Conservation (phyloP, 2,888 invertebrate species). For the Lacanobia wlatinum region DNA sequence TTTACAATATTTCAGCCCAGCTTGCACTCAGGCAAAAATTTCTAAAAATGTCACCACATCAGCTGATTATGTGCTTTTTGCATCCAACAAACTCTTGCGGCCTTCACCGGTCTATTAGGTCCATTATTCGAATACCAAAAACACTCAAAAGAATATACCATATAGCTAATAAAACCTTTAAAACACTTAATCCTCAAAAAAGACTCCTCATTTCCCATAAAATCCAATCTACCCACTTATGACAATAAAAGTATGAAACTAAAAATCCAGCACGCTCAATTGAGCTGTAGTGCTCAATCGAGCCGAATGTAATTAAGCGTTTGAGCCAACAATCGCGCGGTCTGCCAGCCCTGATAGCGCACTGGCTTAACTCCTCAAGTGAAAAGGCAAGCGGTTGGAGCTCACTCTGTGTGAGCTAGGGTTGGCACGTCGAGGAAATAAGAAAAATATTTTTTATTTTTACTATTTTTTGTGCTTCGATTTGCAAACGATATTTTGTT, state of each 20-base stretch:
- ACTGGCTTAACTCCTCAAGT: slow-evolving; percentile 78
- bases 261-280: slow-evolving; percentile 69
- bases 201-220: slow-evolving; percentile 1
- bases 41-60: no score
- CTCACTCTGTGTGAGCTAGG: slow-evolving; percentile 60
- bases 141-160: background rate
- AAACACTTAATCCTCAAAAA: background rate
- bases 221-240: slow-evolving; percentile 40
- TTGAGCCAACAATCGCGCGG: slow-evolving; percentile 81
- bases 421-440: slow-evolving; percentile 18
- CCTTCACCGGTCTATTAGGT: background rate
- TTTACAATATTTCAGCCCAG: no score
- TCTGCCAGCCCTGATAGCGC: slow-evolving; percentile 78
- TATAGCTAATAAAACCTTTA: background rate
- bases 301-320: slow-evolving; percentile 81
- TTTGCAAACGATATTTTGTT: background rate
- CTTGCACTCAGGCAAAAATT: no score
- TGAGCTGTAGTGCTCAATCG: slow-evolving; percentile 74
- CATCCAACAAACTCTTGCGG: background rate
- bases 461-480: background rate
- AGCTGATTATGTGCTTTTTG: no score
- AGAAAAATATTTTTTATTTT: background rate
- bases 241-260: slow-evolving; percentile 50
- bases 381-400: slow-evolving; percentile 72
- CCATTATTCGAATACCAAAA: background rate